These are phyloP conservation scores for Plusia festucae DNA, from an alignment of 2,888 invertebrate genomes.

Conservation along the genomic window DNA sequence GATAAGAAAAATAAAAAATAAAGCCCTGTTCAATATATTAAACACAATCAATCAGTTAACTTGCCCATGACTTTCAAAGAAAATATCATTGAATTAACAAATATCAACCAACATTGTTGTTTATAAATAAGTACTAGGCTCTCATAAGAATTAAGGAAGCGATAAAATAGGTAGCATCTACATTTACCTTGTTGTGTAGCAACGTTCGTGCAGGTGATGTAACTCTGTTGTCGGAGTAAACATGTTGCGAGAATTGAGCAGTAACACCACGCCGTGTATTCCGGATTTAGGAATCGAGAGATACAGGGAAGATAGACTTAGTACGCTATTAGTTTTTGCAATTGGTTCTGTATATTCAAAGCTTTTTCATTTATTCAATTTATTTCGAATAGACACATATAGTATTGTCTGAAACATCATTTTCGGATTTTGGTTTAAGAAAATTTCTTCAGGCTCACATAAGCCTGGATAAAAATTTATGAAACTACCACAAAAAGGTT, in stretches of 20 bases:
- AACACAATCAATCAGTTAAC: too few relatives aligned
- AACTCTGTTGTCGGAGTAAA: constrained; percentile 41
- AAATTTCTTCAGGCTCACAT: too few relatives aligned
- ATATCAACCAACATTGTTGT: background rate
- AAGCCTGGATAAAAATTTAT: too few relatives aligned
- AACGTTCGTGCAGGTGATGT: constrained; percentile 35
- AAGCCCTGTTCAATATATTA: too few relatives aligned
- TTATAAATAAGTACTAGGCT: constrained; percentile 14
- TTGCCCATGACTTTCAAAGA: background rate
- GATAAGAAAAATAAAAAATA: too few relatives aligned
- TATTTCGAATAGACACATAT: too few relatives aligned
- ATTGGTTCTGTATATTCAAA: background rate
- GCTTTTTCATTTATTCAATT: background rate
- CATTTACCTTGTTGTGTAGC: background rate
- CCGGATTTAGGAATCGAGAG: constrained; percentile 11
- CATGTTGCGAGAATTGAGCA: constrained; percentile 40
- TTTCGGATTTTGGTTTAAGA: too few relatives aligned
- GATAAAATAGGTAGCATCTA: constrained; percentile 14
- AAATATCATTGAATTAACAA: background rate
- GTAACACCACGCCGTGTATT: constrained; percentile 37
- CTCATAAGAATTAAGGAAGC: constrained; percentile 13
- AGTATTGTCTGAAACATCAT: too few relatives aligned
- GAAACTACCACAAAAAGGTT: too few relatives aligned
- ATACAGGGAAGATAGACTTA: constrained; percentile 1
- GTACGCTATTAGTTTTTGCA: background rate